These are phyloP conservation scores for Mus spicilegus DNA, from an alignment of 2,113 vertebrate species.

Conservation along the genomic window DNA sequence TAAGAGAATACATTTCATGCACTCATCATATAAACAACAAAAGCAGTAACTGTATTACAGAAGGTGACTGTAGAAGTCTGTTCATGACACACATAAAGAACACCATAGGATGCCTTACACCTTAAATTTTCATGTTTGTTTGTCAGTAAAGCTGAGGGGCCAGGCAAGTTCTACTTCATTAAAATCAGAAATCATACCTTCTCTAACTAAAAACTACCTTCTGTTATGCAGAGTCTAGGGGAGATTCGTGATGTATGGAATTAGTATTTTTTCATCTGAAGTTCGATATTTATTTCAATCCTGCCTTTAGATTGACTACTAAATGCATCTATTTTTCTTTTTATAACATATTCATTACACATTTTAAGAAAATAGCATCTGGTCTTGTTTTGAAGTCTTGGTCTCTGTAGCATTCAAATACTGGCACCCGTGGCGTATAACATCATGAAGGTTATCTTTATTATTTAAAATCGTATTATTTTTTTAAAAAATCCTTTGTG, in stretches of 20 bases:
- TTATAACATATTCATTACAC: conserved; percentile 34
- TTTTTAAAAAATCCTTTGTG: conserved; percentile 11
- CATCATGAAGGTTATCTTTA: conserved; percentile 16
- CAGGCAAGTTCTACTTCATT: conserved; percentile 26
- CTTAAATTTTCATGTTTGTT: not conserved
- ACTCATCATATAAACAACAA: not conserved
- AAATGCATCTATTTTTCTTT: conserved; percentile 17
- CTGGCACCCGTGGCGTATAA: not conserved
- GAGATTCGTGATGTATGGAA: not conserved
- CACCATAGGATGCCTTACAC: not conserved
- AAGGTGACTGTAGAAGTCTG: not conserved
- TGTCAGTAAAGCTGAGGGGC: not conserved
- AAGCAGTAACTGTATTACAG: not conserved
- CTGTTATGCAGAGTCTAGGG: not conserved
- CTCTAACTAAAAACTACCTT: not conserved
- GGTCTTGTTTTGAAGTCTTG: conserved; percentile 51
- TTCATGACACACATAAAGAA: not conserved
- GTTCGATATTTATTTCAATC: not conserved
- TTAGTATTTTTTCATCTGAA: conserved; percentile 8
- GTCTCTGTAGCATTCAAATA: conserved; percentile 38
- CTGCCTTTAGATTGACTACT: conserved; percentile 24
- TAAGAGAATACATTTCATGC: not conserved
- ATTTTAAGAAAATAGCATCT: conserved; percentile 23
- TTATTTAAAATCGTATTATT: conserved; percentile 51
- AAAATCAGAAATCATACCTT: not conserved